phyloP scores from a whole-genome alignment of 2,888 invertebrate species.

The Macrophya alboannulata region DNA sequence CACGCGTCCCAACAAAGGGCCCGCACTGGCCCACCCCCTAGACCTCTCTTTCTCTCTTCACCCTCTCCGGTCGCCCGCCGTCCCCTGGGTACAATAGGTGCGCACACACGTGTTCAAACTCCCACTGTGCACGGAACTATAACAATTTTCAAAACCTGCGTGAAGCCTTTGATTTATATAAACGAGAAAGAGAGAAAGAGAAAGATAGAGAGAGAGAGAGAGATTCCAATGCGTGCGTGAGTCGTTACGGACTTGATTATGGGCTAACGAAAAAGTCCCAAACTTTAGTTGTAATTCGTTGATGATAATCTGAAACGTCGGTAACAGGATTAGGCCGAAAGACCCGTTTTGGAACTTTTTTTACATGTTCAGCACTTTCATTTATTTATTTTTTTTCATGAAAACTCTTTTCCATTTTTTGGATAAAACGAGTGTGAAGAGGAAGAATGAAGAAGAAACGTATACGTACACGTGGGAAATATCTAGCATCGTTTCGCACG shows the following conservation, averaged over 20 bases:
- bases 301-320: constrained; percentile 8
- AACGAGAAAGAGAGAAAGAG: constrained; percentile 18
- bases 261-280: neutral
- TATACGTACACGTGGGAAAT: constrained; percentile 17
- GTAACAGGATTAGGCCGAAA: neutral
- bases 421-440: neutral
- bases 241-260: constrained; percentile 3
- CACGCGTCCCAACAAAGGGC: constrained; percentile 79
- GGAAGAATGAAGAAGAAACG: neutral
- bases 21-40: constrained; percentile 73
- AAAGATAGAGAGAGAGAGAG: constrained; percentile 11
- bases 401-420: neutral
- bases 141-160: constrained; percentile 56
- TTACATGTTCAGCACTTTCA: neutral
- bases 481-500: constrained; percentile 24
- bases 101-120: constrained; percentile 62
- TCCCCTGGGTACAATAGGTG: constrained; percentile 40
- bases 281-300: neutral
- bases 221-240: constrained; percentile 38
- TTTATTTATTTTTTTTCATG: neutral
- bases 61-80: constrained; percentile 27
- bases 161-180: constrained; percentile 53
- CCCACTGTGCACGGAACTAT: constrained; percentile 58
- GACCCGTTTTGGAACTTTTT: neutral
- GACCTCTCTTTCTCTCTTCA: constrained; percentile 57